These are phyloP conservation scores for Siniperca scherzeri DNA, from an alignment of 2,797 vertebrate species.

Conservation along the genomic window DNA sequence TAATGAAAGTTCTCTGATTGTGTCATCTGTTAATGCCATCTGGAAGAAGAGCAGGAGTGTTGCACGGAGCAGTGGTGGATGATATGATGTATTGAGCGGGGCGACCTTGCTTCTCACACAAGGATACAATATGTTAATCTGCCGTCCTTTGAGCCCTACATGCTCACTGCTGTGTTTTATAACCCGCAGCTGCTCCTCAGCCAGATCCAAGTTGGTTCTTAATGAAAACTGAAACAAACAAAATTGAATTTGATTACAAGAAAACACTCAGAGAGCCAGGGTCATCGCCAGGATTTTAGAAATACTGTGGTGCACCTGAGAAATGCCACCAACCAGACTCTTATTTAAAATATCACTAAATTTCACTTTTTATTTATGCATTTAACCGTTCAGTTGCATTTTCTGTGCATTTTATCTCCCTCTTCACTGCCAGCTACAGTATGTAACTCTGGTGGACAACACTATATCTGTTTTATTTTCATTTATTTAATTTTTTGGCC, in stretches of 20 bases:
- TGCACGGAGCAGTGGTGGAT: conserved; percentile 30
- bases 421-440: neutral
- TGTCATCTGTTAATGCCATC: conserved; percentile 64
- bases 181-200: conserved; percentile 46
- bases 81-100: conserved; percentile 22
- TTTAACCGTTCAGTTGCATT: neutral
- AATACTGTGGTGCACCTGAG: neutral
- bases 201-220: conserved; percentile 2
- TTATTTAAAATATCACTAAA: neutral
- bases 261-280: neutral
- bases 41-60: conserved; percentile 55
- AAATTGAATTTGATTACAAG: neutral
- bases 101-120: conserved; percentile 51
- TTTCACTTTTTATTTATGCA: neutral
- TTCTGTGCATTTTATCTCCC: neutral
- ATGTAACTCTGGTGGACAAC: neutral
- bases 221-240: conserved; percentile 32
- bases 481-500: neutral
- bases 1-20: conserved; percentile 61
- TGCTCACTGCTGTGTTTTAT: conserved; percentile 36
- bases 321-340: neutral
- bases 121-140: conserved; percentile 61
- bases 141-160: conserved; percentile 26
- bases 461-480: neutral
- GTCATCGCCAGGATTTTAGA: neutral